A percentile compares a stretch with the other conserved stretches of the same genome.
phyloP scores from a whole-genome alignment of 2,888 invertebrate genomes.

The Pandemis corylana region DNA sequence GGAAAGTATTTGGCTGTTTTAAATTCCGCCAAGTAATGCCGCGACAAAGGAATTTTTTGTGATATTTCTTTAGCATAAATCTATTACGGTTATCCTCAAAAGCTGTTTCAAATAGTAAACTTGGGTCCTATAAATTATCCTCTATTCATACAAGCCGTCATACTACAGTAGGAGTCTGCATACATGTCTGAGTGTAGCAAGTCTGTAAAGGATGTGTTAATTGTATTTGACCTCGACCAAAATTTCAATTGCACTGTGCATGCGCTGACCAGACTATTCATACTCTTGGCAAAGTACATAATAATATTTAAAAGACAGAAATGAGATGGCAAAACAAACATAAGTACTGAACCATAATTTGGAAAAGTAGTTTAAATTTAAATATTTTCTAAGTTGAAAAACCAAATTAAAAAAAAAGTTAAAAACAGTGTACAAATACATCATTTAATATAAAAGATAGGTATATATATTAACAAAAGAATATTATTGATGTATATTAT shows the following conservation, averaged over 20 bases:
- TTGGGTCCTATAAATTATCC: background rate
- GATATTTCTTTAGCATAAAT: background rate
- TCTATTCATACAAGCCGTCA: background rate
- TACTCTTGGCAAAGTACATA: background rate
- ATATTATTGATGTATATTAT: background rate
- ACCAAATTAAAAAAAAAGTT: too few relatives aligned
- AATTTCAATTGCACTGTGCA: constrained; percentile 46
- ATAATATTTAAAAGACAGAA: background rate
- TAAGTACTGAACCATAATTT: too few relatives aligned
- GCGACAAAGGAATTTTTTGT: constrained; percentile 32
- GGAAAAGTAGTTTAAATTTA: too few relatives aligned
- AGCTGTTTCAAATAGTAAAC: background rate
- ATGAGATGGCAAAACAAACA: too few relatives aligned
- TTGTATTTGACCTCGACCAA: constrained; percentile 61
- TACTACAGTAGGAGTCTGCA: background rate
- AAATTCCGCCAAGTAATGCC: constrained; percentile 67
- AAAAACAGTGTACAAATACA: too few relatives aligned
- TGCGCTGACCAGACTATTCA: background rate
- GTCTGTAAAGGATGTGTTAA: constrained; percentile 52
- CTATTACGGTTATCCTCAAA: constrained; percentile 3
- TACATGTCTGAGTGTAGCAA: background rate
- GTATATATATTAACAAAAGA: too few relatives aligned
- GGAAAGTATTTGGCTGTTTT: constrained; percentile 77
- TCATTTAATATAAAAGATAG: too few relatives aligned
- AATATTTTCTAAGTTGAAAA: too few relatives aligned